Conservation (phyloP, 2,888 invertebrate species). For the Ganaspis brasiliensis region DNA sequence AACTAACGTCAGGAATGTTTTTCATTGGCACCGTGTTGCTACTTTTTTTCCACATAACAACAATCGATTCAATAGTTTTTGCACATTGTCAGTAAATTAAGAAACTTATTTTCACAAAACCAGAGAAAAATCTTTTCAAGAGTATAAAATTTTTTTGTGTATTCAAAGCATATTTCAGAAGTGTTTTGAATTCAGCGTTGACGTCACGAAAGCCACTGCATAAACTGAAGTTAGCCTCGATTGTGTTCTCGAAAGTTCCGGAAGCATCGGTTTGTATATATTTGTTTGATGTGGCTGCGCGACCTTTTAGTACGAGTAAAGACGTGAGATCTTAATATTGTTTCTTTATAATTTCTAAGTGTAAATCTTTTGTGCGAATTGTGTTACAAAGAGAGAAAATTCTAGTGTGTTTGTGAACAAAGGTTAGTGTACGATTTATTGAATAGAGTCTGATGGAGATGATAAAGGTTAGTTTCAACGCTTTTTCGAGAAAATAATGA, state of each 20-base stretch:
- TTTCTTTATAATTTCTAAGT: conserved; percentile 23
- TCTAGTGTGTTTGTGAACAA: conserved; percentile 19
- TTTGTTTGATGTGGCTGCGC: conserved; percentile 82
- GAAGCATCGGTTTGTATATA: conserved; percentile 86
- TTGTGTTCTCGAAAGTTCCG: conserved; percentile 85
- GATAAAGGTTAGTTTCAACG: conserved; percentile 6
- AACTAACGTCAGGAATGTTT: conserved; percentile 30
- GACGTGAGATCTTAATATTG: conserved; percentile 58
- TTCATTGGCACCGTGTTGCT: background rate
- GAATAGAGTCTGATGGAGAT: background rate
- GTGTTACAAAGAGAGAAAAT: background rate
- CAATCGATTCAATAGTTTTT: background rate
- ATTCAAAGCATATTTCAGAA: background rate
- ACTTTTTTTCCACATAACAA: background rate
- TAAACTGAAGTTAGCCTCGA: conserved; percentile 69
- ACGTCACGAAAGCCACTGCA: background rate
- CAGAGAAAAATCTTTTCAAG: background rate
- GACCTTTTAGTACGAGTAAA: conserved; percentile 78
- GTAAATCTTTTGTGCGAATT: conserved; percentile 9
- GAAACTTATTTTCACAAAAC: background rate
- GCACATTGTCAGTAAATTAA: background rate
- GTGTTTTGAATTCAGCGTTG: conserved; percentile 1
- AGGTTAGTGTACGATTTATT: conserved; percentile 9
- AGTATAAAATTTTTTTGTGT: background rate
- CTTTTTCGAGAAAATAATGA: background rate